phyloP scores from a whole-genome alignment of 2,113 vertebrate genomes.

The Entosphenus tridentatus region DNA sequence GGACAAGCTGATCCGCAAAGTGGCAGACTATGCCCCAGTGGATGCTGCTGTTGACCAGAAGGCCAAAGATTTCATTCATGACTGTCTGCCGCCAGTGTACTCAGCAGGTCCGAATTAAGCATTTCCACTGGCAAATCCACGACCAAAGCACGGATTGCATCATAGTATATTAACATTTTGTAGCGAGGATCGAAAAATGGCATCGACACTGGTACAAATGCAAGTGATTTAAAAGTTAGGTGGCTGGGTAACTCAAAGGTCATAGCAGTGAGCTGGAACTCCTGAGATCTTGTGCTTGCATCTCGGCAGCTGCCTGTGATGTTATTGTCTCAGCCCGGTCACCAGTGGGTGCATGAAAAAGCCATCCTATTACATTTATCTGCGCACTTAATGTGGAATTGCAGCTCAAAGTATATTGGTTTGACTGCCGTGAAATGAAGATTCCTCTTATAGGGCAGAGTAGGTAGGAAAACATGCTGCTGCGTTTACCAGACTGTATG shows the following conservation, averaged over 20 bases:
- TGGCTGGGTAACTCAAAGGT: background rate
- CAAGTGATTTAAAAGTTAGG: background rate
- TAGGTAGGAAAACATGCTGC: too few relatives aligned
- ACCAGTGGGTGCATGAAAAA: too few relatives aligned
- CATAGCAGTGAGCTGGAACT: background rate
- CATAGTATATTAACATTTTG: background rate
- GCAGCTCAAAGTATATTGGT: too few relatives aligned
- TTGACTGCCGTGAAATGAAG: too few relatives aligned
- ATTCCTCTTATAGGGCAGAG: too few relatives aligned
- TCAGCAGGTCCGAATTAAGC: slow-evolving; percentile 22
- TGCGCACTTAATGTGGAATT: too few relatives aligned
- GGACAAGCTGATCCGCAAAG: slow-evolving; percentile 37
- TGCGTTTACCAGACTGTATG: too few relatives aligned
- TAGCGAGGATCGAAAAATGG: too few relatives aligned
- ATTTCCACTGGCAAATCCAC: background rate
- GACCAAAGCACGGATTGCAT: background rate
- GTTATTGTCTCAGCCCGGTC: too few relatives aligned
- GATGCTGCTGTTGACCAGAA: slow-evolving; percentile 84
- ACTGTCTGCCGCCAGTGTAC: slow-evolving; percentile 60
- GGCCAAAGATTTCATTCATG: slow-evolving; percentile 55
- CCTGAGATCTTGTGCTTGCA: too few relatives aligned
- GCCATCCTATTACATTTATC: too few relatives aligned
- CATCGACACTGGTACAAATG: background rate
- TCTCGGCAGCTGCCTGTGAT: too few relatives aligned
- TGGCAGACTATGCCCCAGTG: slow-evolving; percentile 39